Evolutionary conservation across 2,888 invertebrate species (phyloP), one percentile per base, ranked within the genome.

Genomic region (Drosophila ezoana): DNA sequence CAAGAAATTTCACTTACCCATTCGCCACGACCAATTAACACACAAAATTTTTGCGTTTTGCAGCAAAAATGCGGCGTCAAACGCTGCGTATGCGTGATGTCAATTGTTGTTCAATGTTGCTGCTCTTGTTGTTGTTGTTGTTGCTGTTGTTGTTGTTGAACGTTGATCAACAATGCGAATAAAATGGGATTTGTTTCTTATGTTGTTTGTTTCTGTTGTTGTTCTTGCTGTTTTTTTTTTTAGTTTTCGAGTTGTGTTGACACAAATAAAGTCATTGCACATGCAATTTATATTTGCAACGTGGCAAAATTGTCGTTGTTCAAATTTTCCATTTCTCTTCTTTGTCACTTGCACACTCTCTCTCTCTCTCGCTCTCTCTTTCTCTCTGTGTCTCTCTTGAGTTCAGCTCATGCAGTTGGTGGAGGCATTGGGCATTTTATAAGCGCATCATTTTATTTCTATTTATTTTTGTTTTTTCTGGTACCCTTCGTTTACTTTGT

Each of bases 1-100:
- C 47, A 51, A 37, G 57, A 56, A 67, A 64, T 57, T 68, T 67
- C 67, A 68, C 68, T 68, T 68, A 68, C 68, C 67, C 53, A 67
- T 68, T 66, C 41, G 68, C 37, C 49, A 63, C 68, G 62, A 72
- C 59, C 76, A 76, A 76, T 76, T 76, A 76, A 76, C 72, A 72
- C 72, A 54, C 51, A 62, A 62, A 76, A 48, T 59, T 38, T 41
- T 41, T 49, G 47, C 43, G 47, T 35, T 47, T 40, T 38, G 54
- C 44, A 32, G 37, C 28, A 33, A 13, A 47, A 49, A 18, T 53
- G 48, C 35, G 62, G 65, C 58, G 68, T 61, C 60, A 32, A 54
- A 68, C 61, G 64, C 60, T 56, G 72, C 75, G 75, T 59, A 76
- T 76, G 69, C 76, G 76, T 72, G 76, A 75, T 74, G 53, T 61